These are phyloP conservation scores for Corythaixoides concolor DNA, from an alignment of 2,113 vertebrate genomes.

Conservation along the genomic window DNA sequence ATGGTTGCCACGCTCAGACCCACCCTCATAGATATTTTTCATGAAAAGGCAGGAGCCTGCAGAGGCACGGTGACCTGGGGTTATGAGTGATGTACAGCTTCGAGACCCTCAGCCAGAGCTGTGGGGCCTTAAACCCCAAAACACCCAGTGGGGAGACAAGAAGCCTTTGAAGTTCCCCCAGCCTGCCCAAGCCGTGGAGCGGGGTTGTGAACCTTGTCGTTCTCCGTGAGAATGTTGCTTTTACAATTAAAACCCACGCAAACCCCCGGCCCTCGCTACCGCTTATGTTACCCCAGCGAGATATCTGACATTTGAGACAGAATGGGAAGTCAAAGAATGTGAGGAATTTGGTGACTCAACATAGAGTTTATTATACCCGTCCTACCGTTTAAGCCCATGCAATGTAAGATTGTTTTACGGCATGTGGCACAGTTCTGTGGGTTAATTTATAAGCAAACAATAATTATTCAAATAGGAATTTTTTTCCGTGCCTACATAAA, in stretches of 20 bases:
- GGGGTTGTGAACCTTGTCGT: slow-evolving; percentile 31
- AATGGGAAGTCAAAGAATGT: slow-evolving; percentile 81
- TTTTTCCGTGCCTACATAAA: slow-evolving; percentile 49
- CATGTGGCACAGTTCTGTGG: slow-evolving; percentile 63
- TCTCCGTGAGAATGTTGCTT: slow-evolving; percentile 51
- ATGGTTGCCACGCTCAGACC: neutral
- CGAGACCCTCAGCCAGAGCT: neutral
- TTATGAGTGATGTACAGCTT: neutral
- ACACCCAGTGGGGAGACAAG: neutral
- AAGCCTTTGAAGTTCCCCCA: slow-evolving; percentile 13
- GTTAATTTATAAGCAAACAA: slow-evolving; percentile 74
- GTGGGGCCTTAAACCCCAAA: neutral
- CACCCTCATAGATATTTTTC: neutral
- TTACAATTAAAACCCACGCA: slow-evolving; percentile 60
- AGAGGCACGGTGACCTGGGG: neutral
- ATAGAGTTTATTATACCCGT: slow-evolving; percentile 65
- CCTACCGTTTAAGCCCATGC: slow-evolving; percentile 32
- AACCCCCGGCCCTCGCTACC: slow-evolving; percentile 3
- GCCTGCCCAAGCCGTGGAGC: neutral
- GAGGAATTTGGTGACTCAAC: slow-evolving; percentile 87
- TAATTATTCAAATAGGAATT: slow-evolving; percentile 50
- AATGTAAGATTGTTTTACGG: slow-evolving; percentile 61
- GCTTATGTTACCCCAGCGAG: slow-evolving; percentile 58
- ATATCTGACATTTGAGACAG: slow-evolving; percentile 79
- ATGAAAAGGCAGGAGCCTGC: neutral